Evolutionary conservation across 2,113 vertebrate species (phyloP).

Genomic region (Saimiri boliviensis): DNA sequence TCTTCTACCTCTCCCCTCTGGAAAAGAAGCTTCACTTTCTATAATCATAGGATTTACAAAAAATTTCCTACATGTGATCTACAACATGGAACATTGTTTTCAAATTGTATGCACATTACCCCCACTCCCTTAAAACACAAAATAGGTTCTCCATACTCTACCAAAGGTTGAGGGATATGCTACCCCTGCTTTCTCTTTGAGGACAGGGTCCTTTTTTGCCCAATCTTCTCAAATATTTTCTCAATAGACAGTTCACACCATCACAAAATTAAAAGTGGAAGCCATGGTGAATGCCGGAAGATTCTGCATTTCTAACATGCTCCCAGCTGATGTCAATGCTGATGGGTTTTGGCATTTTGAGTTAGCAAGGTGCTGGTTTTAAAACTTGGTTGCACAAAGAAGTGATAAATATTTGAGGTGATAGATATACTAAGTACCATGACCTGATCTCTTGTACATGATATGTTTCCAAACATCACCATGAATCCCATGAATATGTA

Average conservation of each 20-base stretch:
- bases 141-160: background rate
- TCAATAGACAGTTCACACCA: background rate
- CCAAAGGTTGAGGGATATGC: background rate
- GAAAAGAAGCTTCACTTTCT: background rate
- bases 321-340: background rate
- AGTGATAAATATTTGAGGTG: background rate
- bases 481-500: background rate
- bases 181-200: background rate
- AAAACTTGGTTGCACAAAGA: background rate
- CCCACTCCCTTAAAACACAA: background rate
- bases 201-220: background rate
- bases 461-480: background rate
- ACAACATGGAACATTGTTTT: background rate
- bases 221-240: background rate
- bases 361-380: background rate
- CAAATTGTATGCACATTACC: background rate
- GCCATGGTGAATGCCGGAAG: background rate
- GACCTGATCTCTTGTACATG: background rate
- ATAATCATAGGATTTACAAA: background rate
- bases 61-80: background rate
- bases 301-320: background rate
- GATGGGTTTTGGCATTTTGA: background rate
- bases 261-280: background rate
- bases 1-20: background rate
- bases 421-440: background rate